phyloP scores from a whole-genome alignment of 1,140 invertebrate genomes.

The Neodiprion fabricii region DNA sequence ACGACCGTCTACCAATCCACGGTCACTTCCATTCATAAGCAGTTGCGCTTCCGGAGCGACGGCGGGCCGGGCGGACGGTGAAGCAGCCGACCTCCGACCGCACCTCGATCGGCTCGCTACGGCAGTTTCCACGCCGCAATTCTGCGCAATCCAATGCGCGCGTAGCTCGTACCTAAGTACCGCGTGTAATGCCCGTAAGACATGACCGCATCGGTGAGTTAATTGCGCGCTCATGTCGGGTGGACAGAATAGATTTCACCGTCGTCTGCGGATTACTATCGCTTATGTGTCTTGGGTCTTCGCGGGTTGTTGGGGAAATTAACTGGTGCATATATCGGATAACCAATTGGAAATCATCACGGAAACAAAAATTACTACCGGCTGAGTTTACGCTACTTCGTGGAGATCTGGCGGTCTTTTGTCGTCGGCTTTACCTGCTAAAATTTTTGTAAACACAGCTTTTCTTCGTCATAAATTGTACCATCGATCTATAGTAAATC shows the following conservation, averaged over 20 bases:
- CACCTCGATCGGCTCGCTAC: background rate
- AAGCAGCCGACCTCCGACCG: background rate
- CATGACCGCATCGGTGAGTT: background rate
- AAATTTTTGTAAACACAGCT: no score
- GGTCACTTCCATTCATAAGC: slow-evolving; percentile 52
- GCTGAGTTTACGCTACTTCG: background rate
- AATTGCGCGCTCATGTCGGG: background rate
- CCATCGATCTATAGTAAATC: no score
- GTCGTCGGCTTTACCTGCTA: background rate
- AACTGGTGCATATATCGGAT: slow-evolving; percentile 8
- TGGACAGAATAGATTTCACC: background rate
- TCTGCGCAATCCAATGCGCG: background rate
- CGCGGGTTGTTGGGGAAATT: background rate
- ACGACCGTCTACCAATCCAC: slow-evolving; percentile 39
- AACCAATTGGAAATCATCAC: no score
- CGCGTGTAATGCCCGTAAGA: slow-evolving; percentile 10
- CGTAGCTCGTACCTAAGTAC: background rate
- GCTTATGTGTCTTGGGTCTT: slow-evolving; percentile 5
- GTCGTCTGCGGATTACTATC: background rate
- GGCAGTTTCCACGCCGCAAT: background rate
- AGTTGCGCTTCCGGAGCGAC: slow-evolving; percentile 36
- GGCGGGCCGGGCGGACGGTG: slow-evolving; percentile 38
- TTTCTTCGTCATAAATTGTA: no score
- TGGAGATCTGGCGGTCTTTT: background rate
- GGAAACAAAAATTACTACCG: background rate